Evolutionary conservation across 2,888 invertebrate species (phyloP).

Genomic region (Steinernema scapterisci): DNA sequence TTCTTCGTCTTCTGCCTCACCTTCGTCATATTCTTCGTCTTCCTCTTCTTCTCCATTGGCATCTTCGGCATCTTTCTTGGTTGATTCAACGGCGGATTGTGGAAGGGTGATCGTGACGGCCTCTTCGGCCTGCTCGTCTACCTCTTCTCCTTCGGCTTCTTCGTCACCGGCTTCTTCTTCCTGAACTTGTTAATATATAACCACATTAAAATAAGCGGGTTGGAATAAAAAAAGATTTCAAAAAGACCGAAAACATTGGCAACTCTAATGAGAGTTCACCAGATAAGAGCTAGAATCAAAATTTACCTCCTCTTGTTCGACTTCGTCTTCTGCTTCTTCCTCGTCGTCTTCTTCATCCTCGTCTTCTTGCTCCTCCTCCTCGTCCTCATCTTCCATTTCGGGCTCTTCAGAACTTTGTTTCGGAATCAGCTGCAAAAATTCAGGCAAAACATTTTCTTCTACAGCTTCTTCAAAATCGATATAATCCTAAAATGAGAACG

Average conservation of each 20-base stretch:
- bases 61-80: not conserved
- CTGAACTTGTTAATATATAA: too few relatives aligned
- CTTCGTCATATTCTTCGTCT: slow-evolving; percentile 38
- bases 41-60: slow-evolving; percentile 29
- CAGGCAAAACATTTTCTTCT: slow-evolving; percentile 51
- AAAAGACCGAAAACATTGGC: too few relatives aligned
- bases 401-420: slow-evolving; percentile 5
- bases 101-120: not conserved
- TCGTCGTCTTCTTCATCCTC: not conserved
- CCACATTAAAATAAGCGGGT: too few relatives aligned
- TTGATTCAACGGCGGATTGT: too few relatives aligned
- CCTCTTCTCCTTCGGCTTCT: not conserved
- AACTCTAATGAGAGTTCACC: too few relatives aligned
- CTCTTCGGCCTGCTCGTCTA: not conserved
- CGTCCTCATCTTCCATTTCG: not conserved
- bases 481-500: slow-evolving; percentile 46
- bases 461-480: slow-evolving; percentile 57
- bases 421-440: slow-evolving; percentile 52
- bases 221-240: too few relatives aligned
- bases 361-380: not conserved
- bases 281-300: too few relatives aligned
- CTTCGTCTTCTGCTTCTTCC: slow-evolving; percentile 7
- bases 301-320: not conserved
- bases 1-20: slow-evolving; percentile 37
- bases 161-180: not conserved